Conservation (phyloP, 23 tunicate species). For the Corella eumyota region DNA sequence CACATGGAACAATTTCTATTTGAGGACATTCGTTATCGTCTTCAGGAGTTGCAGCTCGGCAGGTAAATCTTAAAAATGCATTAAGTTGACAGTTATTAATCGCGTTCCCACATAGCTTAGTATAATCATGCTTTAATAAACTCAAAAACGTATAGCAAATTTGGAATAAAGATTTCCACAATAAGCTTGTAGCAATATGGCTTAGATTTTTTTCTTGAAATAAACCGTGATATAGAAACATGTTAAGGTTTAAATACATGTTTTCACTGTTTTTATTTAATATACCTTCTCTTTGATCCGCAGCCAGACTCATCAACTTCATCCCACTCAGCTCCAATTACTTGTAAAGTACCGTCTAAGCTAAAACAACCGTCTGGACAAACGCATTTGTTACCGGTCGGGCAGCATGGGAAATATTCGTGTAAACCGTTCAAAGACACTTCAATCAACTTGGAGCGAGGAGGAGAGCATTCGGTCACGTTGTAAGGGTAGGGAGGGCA, state of each 20-base stretch:
- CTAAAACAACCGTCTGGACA: constrained; percentile 21
- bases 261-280: too few relatives aligned
- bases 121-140: too few relatives aligned
- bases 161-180: too few relatives aligned
- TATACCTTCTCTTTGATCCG: constrained; percentile 15
- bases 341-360: constrained; percentile 2
- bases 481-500: constrained; percentile 26
- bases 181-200: too few relatives aligned
- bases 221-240: too few relatives aligned
- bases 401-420: constrained; percentile 34
- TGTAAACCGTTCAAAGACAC: constrained; percentile 16
- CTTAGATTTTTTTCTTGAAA: too few relatives aligned
- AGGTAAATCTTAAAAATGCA: constrained; percentile 9
- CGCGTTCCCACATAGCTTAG: too few relatives aligned
- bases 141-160: too few relatives aligned
- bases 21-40: constrained; percentile 22
- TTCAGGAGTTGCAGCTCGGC: constrained; percentile 11
- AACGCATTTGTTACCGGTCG: constrained; percentile 14
- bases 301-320: constrained; percentile 14
- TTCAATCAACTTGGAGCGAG: constrained; percentile 22
- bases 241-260: too few relatives aligned
- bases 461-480: constrained; percentile 10
- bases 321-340: constrained; percentile 17
- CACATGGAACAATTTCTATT: constrained; percentile 22
- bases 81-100: too few relatives aligned